phyloP scores from a whole-genome alignment of 2,113 vertebrate genomes.

The human region GRCh38 chr6:101587001-101587500 shows the following conservation, averaged over 20 bases:
- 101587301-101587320: not conserved
- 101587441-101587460: too few species aligned
- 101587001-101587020: not conserved
- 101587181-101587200: not conserved
- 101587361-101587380: not conserved
- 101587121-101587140: not conserved
- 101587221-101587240: not conserved
- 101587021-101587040: not conserved
- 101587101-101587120: not conserved
- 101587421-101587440: too few species aligned
- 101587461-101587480: not conserved
- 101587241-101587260: not conserved
- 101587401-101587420: rapidly evolving
- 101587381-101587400: not conserved
- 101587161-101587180: not conserved
- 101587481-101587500: not conserved
- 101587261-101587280: not conserved
- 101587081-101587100: not conserved
- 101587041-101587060: not conserved
- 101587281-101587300: not conserved
- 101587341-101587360: not conserved
- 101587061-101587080: not conserved
- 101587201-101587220: not conserved
- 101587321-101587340: not conserved
- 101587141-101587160: not conserved